Conservation (phyloP, 1,140 invertebrate genomes). For the Meloidogyne chitwoodi region DNA sequence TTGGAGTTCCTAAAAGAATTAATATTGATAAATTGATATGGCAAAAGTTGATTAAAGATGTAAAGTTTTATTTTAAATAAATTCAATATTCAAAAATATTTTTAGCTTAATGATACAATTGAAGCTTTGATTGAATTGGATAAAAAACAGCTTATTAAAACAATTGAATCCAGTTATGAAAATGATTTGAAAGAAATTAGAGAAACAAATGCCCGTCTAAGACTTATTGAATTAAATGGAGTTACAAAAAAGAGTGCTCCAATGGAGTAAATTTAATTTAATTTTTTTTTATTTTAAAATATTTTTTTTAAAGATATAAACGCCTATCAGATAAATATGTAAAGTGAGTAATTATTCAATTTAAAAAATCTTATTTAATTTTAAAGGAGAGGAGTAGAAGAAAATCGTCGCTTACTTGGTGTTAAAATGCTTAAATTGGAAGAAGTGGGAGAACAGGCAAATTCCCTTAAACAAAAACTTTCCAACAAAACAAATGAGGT, state of each 20-base stretch:
- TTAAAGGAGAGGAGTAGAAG: conserved; percentile 33
- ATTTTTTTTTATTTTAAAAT: not conserved
- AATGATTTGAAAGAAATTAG: conserved; percentile 45
- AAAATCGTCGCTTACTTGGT: conserved; percentile 25
- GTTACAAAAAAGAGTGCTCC: conserved; percentile 41
- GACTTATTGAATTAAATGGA: conserved; percentile 37
- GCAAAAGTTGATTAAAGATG: not conserved
- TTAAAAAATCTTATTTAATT: conserved; percentile 32
- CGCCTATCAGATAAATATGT: not conserved
- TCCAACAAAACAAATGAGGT: conserved; percentile 14
- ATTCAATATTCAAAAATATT: not conserved
- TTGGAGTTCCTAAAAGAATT: not conserved
- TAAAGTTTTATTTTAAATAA: not conserved
- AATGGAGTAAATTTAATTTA: conserved; percentile 31
- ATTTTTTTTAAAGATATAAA: not conserved
- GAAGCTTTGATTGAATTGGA: not conserved
- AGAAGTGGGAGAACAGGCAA: conserved; percentile 20
- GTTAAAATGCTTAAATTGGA: conserved; percentile 37
- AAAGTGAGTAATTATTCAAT: not conserved
- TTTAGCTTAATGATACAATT: not conserved
- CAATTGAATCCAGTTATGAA: not conserved
- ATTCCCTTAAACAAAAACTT: conserved; percentile 19
- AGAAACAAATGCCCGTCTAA: conserved; percentile 39
- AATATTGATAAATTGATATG: not conserved
- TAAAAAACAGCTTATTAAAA: not conserved